phyloP scores from a whole-genome alignment of 2,797 vertebrate genomes.

The Limnodromus scolopaceus region DNA sequence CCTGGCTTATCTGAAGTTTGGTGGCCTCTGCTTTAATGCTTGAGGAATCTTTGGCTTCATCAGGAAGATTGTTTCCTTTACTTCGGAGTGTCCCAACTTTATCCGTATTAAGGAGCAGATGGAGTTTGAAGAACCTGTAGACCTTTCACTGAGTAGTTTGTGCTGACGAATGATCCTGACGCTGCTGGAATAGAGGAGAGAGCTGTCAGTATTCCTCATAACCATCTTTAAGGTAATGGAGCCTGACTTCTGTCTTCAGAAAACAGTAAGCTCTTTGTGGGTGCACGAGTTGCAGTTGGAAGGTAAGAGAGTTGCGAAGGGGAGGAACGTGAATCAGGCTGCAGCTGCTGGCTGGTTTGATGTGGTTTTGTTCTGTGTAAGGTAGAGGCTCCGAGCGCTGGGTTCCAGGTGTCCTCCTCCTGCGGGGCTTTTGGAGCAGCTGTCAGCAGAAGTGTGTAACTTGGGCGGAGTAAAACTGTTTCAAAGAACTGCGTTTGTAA shows the following conservation, averaged over 20 bases:
- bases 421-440: constrained; percentile 35
- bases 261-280: neutral
- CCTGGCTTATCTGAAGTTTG: neutral
- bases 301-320: neutral
- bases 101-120: neutral
- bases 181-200: neutral
- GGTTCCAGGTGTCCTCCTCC: constrained; percentile 62
- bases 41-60: neutral
- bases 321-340: neutral
- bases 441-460: constrained; percentile 47
- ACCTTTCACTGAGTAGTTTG: neutral
- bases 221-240: neutral
- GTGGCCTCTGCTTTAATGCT: neutral
- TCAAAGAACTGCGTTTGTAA: constrained; percentile 65
- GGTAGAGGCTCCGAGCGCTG: neutral
- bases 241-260: neutral
- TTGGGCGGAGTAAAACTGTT: constrained; percentile 24
- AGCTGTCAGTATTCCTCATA: neutral
- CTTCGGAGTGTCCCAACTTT: neutral
- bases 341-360: neutral
- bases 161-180: neutral
- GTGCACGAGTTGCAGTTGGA: neutral
- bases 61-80: neutral
- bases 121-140: neutral
- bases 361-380: neutral